Evolutionary conservation across 2,888 invertebrate genomes (phyloP), one percentile per base, ranked within the genome.

Genomic region (Drosophila conformis): DNA sequence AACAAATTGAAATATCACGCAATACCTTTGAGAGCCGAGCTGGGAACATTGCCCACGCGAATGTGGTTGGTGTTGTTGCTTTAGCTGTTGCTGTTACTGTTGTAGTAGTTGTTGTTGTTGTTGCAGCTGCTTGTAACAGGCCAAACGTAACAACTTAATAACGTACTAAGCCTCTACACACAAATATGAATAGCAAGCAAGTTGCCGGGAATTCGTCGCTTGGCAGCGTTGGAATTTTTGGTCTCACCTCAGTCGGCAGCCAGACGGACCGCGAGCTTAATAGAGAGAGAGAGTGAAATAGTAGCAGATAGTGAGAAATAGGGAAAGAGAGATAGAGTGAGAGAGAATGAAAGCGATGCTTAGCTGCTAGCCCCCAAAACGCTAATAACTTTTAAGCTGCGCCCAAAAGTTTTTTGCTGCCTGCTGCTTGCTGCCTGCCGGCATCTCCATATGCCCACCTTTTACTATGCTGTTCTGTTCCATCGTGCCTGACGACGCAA

Each of bases 1-100:
- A 89, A 87, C 90, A 90, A 87, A 87, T 87, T 87, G 87, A 87
- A 90, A 87, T 87, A 88, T 88, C 91, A 90, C 87, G 87, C 91
- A 88, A 90, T 90, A 89, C 87, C 87, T 88, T 77, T 70, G 87
- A 78, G 87, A 90, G 73, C 59, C 80, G 70, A 40, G 51, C 52
- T 33, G 73, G 62, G 35, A 71, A 61, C 69, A 64, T 57, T 56
- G 67, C 76, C 80, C 76, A 88, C 89, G 83, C 87, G 89, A 83
- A 42, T 70, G 53, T 64, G 38, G 69, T 67, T 57, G 29, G 67
- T 52, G 67, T 31, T 56, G 56, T 60, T 69, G 29, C 15, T 29
- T 40, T 64, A 25, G 46, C 21, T 46, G 59, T 11, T 60, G 73
- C 21, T 21, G 67, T 51, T 54, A 65, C 66, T 64, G 66, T 51